These are phyloP conservation scores for Chaetophractus vellerosus DNA, from an alignment of 2,797 vertebrate genomes.

Conservation along the genomic window DNA sequence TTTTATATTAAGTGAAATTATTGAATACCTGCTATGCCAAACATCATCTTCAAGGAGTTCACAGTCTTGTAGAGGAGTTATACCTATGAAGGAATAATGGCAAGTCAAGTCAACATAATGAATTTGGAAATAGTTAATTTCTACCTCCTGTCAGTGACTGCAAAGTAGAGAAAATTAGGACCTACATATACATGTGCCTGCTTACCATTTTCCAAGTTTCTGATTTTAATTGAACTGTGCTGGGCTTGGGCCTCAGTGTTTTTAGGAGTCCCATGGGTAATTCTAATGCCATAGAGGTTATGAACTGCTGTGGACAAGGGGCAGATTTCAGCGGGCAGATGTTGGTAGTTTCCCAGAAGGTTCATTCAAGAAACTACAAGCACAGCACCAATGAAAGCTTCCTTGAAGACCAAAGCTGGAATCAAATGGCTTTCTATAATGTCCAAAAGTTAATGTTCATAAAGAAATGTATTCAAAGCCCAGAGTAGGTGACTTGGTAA, in stretches of 20 bases:
- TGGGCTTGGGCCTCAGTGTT: neutral
- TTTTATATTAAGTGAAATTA: constrained; percentile 56
- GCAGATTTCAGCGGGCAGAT: neutral
- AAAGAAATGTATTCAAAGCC: constrained; percentile 27
- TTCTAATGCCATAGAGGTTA: neutral
- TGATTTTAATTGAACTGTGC: constrained; percentile 27
- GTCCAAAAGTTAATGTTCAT: constrained; percentile 33
- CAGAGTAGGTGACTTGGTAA: constrained; percentile 28
- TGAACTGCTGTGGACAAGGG: neutral
- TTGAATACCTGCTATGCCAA: neutral
- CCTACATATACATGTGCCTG: neutral
- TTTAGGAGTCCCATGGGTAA: neutral
- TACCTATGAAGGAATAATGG: constrained; percentile 22
- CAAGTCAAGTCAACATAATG: neutral
- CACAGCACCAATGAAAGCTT: neutral
- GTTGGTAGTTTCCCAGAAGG: constrained; percentile 9
- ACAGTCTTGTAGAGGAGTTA: constrained; percentile 21
- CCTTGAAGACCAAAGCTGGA: constrained; percentile 33
- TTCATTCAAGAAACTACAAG: constrained; percentile 41
- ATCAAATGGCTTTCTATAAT: constrained; percentile 10
- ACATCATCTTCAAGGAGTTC: constrained; percentile 19
- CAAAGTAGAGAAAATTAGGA: constrained; percentile 30
- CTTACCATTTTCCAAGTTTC: neutral
- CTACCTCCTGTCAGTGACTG: neutral
- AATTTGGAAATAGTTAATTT: constrained; percentile 42